Base-by-base conservation (phyloP, 2,888 invertebrate genomes). In the Beris morrisii region DNA sequence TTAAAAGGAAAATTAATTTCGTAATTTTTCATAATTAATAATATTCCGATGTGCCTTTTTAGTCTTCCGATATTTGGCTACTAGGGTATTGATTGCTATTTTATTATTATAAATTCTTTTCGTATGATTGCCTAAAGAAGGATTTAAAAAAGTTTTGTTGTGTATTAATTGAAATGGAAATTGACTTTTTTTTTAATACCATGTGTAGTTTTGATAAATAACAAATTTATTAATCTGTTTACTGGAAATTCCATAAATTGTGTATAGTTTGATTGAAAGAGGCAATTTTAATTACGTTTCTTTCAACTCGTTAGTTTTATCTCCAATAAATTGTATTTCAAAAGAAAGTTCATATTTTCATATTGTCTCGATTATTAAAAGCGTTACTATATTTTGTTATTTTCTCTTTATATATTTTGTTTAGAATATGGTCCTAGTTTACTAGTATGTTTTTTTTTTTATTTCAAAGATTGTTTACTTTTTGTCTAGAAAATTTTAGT, bases 401-500 rank as follows among this genome's bases (percentile, higher is more conserved):
- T 28, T 54, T 54, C 12, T 9, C 9, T 28, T 54, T 12, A n/a
- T 9, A 12, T 28, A 54, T 30, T 31, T 54, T n/a, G 4, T 43
- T 56, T 56, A 56, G 56, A 56, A 56, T 56, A 43, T 56, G 56
- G 56, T 56, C 56, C 56, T 56, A 56, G 56, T 13, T 56, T 56
- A 43, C 43, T 31, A 31, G 54, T 31, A 2, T 31, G 31, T 30
- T 54, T 54, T 54, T 1, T 11, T 46, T 38, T 38, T 38, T 38
- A 38, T 38, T 7, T 5, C 38, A 38, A 38, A 38, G 38, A 38
- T 38, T 38, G 38, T 38, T 32, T 22, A 22, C 38, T 38, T 7
- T 38, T 38, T 38, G 7, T 38, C 9, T 38, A 38, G 38, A 38
- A 38, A 38, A 38, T 9, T 38, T 38, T 38, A 38, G 38, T 38